Conservation (phyloP, 2,113 vertebrate genomes). For the Progne subis region DNA sequence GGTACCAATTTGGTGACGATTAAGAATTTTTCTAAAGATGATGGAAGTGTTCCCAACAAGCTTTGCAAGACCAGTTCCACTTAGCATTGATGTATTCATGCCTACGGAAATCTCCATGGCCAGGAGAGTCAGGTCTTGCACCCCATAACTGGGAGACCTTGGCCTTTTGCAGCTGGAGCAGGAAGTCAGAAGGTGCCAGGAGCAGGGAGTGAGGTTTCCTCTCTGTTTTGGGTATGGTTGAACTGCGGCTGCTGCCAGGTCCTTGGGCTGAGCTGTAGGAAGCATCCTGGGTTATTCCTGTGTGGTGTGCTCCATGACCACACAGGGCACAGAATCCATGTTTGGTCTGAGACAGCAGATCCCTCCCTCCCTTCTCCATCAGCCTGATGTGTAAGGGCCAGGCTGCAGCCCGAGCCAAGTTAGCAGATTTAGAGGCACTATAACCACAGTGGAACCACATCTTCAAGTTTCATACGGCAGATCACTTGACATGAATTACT, state of each 20-base stretch:
- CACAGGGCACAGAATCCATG: not conserved
- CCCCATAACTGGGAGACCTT: not conserved
- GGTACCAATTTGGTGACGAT: not conserved
- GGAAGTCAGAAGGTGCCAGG: not conserved
- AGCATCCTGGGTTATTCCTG: not conserved
- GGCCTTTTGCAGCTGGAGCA: not conserved
- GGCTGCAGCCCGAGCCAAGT: not conserved
- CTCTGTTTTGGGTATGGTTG: not conserved
- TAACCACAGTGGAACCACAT: not conserved
- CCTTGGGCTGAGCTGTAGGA: not conserved
- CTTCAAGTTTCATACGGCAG: not conserved
- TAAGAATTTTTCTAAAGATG: not conserved
- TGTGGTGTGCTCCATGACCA: not conserved
- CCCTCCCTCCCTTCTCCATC: not conserved
- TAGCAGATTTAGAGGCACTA: not conserved
- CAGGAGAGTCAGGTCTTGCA: fast-evolving
- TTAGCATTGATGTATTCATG: not conserved
- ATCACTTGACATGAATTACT: not conserved
- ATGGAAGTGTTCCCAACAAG: not conserved
- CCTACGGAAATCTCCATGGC: fast-evolving
- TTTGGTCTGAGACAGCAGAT: not conserved
- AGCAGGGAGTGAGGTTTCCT: not conserved
- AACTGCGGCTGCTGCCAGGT: not conserved
- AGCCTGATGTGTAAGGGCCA: not conserved
- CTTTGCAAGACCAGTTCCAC: not conserved